Evolutionary conservation across 2,888 invertebrate genomes (phyloP).

Genomic region (Venusia cambrica): DNA sequence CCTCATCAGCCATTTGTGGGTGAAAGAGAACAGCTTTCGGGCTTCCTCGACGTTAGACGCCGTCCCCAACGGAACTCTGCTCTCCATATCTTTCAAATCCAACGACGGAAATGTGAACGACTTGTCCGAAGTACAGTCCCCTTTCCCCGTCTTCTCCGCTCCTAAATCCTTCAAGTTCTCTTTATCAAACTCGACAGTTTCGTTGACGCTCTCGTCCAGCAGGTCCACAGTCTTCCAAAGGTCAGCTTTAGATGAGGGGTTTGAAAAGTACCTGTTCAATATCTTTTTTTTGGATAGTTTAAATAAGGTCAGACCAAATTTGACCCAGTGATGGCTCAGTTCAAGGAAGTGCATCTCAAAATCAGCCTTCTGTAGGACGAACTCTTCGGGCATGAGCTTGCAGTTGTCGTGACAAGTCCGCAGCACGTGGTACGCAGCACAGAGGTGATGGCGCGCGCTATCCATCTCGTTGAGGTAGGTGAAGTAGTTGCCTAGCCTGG

Average conservation of each 20-base stretch:
- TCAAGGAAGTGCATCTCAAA: conserved; percentile 72
- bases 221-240: conserved; percentile 64
- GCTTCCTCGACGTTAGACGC: conserved; percentile 67
- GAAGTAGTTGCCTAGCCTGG: conserved; percentile 77
- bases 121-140: conserved; percentile 49
- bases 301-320: conserved; percentile 81
- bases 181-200: conserved; percentile 44
- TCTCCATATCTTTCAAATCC: conserved; percentile 59
- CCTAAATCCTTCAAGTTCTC: conserved; percentile 61
- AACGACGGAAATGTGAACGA: conserved; percentile 57
- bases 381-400: conserved; percentile 68
- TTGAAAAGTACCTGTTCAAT: conserved; percentile 61
- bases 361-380: conserved; percentile 58
- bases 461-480: conserved; percentile 60
- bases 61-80: conserved; percentile 49
- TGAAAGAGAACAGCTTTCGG: conserved; percentile 75
- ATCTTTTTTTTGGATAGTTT: conserved; percentile 76
- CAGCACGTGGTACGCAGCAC: conserved; percentile 81
- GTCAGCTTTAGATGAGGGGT: conserved; percentile 49
- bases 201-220: conserved; percentile 38
- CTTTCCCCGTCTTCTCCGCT: conserved; percentile 57
- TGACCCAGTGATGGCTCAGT: conserved; percentile 82
- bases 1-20: conserved; percentile 82
- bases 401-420: conserved; percentile 78
- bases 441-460: conserved; percentile 84